Base-by-base conservation (phyloP, 2,888 invertebrate species). In the Eupithecia exiguata region DNA sequence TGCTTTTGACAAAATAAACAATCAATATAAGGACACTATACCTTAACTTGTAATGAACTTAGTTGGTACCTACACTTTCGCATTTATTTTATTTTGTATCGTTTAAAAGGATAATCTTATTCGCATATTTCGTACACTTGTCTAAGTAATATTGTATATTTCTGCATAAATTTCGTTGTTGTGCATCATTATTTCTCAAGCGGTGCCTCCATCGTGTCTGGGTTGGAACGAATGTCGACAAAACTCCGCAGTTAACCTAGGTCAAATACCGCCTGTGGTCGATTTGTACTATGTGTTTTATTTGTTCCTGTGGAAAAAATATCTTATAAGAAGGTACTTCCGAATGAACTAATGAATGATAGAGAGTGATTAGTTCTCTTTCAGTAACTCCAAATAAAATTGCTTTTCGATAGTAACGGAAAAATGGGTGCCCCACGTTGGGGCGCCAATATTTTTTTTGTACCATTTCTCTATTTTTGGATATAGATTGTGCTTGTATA, bases 131-230 rank as follows among this genome's bases (percentile, higher is more conserved):
- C 21, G 58, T 25, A 58, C 25, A 58, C 25, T 58, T 14, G 10
- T 53, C 53, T 58, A 14, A 21, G 25, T 58, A 58, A 62, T 30
- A 18, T 61, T 61, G 2, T 18, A 62, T 3, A 35, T 16, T 62
- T 62, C 35, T 62, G 7, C 18, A 14, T 21, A 3, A 66, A 40
- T 40, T 66, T 1, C 5, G 38, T 36, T 66, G 38, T 38, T 66
- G 38, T 38, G 38, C 10, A 66, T 66, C 36, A 66, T 40, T 40
- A 53, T 53, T 49, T 53, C 49, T 53, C n/a, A 6, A 58, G 21
- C 40, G 58, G 58, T 58, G 71, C 36, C 71, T 62, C 71, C 71
- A 46, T 9, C n/a, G 2, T 68, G 71, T 72, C 71, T 72, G 68
- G 14, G 62, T 35, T 35, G 62, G 49, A 68, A 38, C 62, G 1